Percentiles rank a stretch among this genome's conserved stretches.
phyloP scores from a whole-genome alignment of 2,797 vertebrate species.

The Sarcophilus harrisii region DNA sequence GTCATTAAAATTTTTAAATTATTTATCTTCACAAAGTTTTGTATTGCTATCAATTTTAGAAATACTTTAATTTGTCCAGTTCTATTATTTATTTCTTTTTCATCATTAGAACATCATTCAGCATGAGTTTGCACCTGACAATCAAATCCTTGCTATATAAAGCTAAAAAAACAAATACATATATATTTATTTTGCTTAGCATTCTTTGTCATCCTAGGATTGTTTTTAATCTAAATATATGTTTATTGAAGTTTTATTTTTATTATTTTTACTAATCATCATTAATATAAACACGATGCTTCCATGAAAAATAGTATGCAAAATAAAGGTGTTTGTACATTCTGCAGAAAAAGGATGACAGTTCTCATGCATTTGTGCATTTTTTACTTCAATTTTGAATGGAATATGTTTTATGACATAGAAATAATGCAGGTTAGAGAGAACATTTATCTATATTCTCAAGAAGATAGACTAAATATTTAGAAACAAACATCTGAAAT shows the following conservation, averaged over 20 bases:
- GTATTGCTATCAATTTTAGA: not conserved
- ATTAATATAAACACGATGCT: not conserved
- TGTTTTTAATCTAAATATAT: not conserved
- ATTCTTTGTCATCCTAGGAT: not conserved
- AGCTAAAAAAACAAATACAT: not conserved
- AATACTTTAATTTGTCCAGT: conserved; percentile 16
- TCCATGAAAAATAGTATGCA: not conserved
- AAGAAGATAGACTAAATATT: not conserved
- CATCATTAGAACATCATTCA: not conserved
- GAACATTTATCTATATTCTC: not conserved
- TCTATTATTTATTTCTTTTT: conserved; percentile 4
- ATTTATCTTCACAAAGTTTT: conserved; percentile 30
- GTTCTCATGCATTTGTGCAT: not conserved
- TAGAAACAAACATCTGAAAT: not conserved
- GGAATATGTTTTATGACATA: not conserved
- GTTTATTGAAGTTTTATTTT: not conserved
- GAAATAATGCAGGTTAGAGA: not conserved
- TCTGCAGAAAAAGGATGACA: not conserved
- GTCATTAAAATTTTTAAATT: not conserved
- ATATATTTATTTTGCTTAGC: not conserved
- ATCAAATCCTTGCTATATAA: not conserved
- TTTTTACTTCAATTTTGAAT: not conserved
- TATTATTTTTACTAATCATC: not conserved
- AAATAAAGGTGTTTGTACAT: not conserved
- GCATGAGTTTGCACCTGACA: not conserved